Base-by-base conservation (phyloP, 2,797 vertebrate species). In the Pogonophryne albipinna region DNA sequence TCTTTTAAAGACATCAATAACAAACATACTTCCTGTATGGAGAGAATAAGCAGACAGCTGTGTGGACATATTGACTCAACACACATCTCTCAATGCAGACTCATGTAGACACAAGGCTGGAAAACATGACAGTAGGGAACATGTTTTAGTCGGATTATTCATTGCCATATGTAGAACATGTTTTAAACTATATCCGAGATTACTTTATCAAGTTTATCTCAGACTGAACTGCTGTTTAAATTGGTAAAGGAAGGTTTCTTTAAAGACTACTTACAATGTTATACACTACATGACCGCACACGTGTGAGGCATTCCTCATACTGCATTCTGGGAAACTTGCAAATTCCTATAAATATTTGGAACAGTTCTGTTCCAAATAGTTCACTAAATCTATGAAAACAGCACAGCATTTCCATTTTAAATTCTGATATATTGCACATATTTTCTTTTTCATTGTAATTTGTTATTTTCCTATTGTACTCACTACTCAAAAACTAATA, bases 1-100 rank as follows among this genome's bases (percentile, higher is more conserved):
- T 59, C 20, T 47, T 79, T 47, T 15, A 60, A 10, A 70, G 52
- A 50, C 56, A 76, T 63, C 66, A 64, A 2, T 38, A 38, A 38
- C 34, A 38, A 38, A 38, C 34, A 38, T 38, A 38, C 34, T 38
- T 75, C 59, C 38, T 60, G 27, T 42, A 19, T 16, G 12, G 13
- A 64, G 11, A n/a, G 12, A 67, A 38, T 47, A 10, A 53, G 15
- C 44, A 38, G 41, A 47, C 20, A 15, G 46, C 4, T 38, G 20
- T 64, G 20, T 34, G 10, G 8, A 42, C 19, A 60, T 57, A 47
- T 23, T 4, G 44, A 50, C 56, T 17, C 12, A 52, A 2, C 56
- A 19, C 12, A 52, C 4, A 4, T 14, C 9, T 3, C 19, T 61
- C 8, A 47, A 1, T 17, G 23, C 10, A 51, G 10, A 68, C 73